These are phyloP conservation scores for Perca flavescens DNA, from an alignment of 2,113 vertebrate species.

Conservation along the genomic window DNA sequence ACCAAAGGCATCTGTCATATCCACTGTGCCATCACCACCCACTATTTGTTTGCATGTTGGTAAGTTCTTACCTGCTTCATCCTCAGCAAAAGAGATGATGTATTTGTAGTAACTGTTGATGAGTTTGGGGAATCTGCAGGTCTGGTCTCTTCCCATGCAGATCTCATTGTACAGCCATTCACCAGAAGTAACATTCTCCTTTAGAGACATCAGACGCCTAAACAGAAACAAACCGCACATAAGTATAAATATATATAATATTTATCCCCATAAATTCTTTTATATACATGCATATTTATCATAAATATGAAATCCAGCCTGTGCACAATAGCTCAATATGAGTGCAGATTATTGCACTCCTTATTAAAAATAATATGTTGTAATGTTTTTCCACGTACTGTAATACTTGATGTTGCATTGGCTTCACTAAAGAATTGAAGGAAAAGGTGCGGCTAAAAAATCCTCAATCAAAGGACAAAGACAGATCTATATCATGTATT, in stretches of 20 bases:
- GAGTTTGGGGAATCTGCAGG: slow-evolving; percentile 86
- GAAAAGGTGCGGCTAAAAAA: neutral
- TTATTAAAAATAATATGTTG: neutral
- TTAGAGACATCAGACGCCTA: slow-evolving; percentile 88
- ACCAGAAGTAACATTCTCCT: slow-evolving; percentile 77
- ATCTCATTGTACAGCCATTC: slow-evolving; percentile 87
- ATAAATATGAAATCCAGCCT: neutral
- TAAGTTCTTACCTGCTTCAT: slow-evolving; percentile 85
- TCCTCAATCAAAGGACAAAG: neutral
- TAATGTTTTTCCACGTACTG: neutral
- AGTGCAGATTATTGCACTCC: neutral
- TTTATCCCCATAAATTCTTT: neutral
- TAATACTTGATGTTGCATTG: too few species aligned
- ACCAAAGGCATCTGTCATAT: too few species aligned
- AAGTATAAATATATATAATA: neutral
- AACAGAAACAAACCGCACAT: slow-evolving; percentile 30
- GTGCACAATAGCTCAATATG: neutral
- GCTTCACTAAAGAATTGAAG: too few species aligned
- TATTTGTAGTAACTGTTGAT: slow-evolving; percentile 88
- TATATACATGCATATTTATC: neutral
- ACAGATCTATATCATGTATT: neutral
- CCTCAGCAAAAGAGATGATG: slow-evolving; percentile 89
- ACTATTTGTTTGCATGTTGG: neutral
- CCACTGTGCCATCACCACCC: too few species aligned
- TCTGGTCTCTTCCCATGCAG: slow-evolving; percentile 85